Conservation (phyloP, 2,113 vertebrate species). For the Alexandromys fortis region DNA sequence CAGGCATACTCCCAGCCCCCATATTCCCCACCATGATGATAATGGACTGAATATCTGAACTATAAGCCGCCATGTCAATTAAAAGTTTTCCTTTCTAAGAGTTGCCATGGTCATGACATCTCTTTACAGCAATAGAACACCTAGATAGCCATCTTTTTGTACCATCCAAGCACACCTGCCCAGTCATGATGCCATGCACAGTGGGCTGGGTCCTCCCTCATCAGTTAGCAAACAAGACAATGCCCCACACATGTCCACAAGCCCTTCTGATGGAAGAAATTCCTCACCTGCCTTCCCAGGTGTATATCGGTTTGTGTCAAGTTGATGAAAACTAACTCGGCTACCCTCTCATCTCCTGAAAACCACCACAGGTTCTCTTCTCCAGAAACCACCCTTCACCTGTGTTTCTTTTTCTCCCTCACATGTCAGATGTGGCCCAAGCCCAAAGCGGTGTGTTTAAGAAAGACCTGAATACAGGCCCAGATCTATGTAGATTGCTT, state of each 20-base stretch:
- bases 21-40: background rate
- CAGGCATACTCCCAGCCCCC: background rate
- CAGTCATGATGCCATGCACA: background rate
- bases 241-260: background rate
- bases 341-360: background rate
- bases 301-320: background rate
- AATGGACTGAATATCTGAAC: background rate
- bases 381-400: background rate
- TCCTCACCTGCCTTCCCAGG: background rate
- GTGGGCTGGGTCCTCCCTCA: background rate
- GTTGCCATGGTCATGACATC: background rate
- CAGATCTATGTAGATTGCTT: background rate
- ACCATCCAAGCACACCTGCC: background rate
- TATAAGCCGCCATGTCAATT: background rate
- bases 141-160: background rate
- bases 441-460: background rate
- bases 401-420: background rate
- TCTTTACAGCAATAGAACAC: background rate
- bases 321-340: background rate
- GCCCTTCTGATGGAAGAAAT: background rate
- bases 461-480: background rate
- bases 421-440: background rate
- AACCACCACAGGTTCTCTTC: background rate
- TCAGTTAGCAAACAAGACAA: background rate
- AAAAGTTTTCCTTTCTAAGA: background rate